Base-by-base conservation (phyloP, 2,113 vertebrate genomes). In the Colossoma macropomum region DNA sequence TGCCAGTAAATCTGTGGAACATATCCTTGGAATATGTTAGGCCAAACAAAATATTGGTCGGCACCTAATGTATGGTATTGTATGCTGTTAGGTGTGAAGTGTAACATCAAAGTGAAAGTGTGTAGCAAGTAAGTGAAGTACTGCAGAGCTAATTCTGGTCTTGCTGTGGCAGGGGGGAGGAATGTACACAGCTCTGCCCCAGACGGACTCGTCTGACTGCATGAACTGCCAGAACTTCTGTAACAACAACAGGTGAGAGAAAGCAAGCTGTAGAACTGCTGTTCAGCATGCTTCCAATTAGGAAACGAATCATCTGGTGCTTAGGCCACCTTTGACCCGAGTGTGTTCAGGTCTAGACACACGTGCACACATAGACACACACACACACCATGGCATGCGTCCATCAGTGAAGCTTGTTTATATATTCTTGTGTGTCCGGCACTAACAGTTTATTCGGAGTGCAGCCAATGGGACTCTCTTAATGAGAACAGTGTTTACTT, bases 191-290 rank as follows among this genome's bases (percentile, higher is more conserved):
- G 85, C 96, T 0, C 87, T 97, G 13, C 94, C 97, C 0, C 96
- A 96, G 86, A 89, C 91, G 0, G 97, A 98, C 81, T 94, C 95
- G 0, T 78, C 94, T 0, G 96, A 97, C 50, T 98, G 97, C 59
- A 86, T 96, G 88, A 97, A 85, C 90, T 99, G 97, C 91, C 95
- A 98, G 68, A 98, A 99, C 19, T 96, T 97, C 74, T 95, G 96
- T 77, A 98, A 99, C 93, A 99, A 99, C 62, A 99, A 98, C 92
- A 97, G 98, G 98, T 99, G 87, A 85, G 84, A 75, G 6, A 13
- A 15, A 76, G 70, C 34, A 41, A 52, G 32, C 75, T 60, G 74
- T 34, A 32, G 52, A 66, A 68, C 69, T 74, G 63, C 45, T 71
- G 66, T 75, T 63, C 28, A 54, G 73, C 82, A 66, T n/a, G 76